Evolutionary conservation across 2,888 invertebrate genomes (phyloP).

Genomic region (Aproaerema taeniolella): DNA sequence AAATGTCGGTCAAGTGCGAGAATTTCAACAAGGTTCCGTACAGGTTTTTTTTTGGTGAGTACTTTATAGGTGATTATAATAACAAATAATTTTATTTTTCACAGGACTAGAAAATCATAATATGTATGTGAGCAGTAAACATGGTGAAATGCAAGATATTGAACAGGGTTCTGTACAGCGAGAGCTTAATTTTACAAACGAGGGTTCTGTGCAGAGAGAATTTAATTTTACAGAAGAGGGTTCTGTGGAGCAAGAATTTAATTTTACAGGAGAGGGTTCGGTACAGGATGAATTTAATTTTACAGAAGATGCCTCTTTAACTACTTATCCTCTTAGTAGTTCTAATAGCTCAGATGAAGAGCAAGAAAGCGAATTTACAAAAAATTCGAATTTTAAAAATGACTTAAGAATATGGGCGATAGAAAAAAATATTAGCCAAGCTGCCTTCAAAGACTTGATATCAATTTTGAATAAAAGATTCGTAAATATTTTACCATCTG

Average conservation of each 20-base stretch:
- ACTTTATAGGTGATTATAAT: no score
- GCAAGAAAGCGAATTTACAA: slow-evolving; percentile 6
- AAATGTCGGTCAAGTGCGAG: not conserved
- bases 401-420: slow-evolving; percentile 4
- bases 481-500: slow-evolving; percentile 2
- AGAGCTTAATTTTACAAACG: no score
- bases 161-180: no score
- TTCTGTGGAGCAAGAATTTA: no score
- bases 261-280: no score
- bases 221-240: no score
- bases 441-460: slow-evolving; percentile 7
- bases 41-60: no score
- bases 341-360: slow-evolving; percentile 10
- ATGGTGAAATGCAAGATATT: no score
- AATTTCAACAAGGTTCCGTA: not conserved
- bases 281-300: not conserved
- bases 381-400: slow-evolving; percentile 7
- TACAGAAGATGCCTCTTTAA: not conserved
- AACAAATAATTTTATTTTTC: no score
- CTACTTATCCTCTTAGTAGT: not conserved
- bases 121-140: no score
- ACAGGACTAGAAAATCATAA: no score
- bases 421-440: slow-evolving; percentile 1
- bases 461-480: slow-evolving; percentile 5
- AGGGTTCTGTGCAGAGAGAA: no score